Base-by-base conservation (phyloP, 2,888 invertebrate genomes). In the Scaptodrosophila latifasciaeformis region DNA sequence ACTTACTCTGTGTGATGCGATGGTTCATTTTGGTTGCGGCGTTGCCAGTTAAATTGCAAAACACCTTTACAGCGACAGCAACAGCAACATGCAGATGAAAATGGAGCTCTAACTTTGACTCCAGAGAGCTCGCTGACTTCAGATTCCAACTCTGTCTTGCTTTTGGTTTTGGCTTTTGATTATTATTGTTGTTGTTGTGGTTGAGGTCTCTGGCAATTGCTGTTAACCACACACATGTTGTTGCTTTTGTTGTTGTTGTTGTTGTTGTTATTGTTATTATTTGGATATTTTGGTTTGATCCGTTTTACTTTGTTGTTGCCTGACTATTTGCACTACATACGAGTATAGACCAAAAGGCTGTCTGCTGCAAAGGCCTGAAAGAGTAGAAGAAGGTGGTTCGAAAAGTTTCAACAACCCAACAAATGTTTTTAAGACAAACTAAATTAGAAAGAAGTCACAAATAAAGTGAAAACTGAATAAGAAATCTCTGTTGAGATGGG, bases 1-100 rank as follows among this genome's bases (percentile, higher is more conserved):
- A 19, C 21, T 30, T 13, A 10, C 45, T 49, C 55, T 55, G 59
- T 34, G 48, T 42, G 58, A 45, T 54, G 58, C 40, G 65, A 45
- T 56, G 48, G 58, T 67, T 63, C 46, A 65, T 50, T 48, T 59
- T 54, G 62, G 65, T 61, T 55, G 65, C 67, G 59, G 72, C 65
- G 63, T 67, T 65, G 77, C 75, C 71, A 78, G 75, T 58, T 75
- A 78, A 76, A 76, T 79, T 76, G 76, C 79, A 79, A 76, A 79
- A 76, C 79, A 76, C 79, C 76, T 76, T 76, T 76, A 67, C 70
- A 75, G 75, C 78, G 67, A 71, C 69, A 77, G 71, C 65, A 52
- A 56, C 37, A 59, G 49, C 40, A 30, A 39, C 39, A 24, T 10
- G 42, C 24, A 17, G 9, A 24, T 42, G 29, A 10, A 31, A n/a